A percentile compares a stretch with the other conserved stretches of the same genome.
Evolutionary conservation across 2,113 vertebrate species (phyloP).

Genomic region (Lycocorax pyrrhopterus): DNA sequence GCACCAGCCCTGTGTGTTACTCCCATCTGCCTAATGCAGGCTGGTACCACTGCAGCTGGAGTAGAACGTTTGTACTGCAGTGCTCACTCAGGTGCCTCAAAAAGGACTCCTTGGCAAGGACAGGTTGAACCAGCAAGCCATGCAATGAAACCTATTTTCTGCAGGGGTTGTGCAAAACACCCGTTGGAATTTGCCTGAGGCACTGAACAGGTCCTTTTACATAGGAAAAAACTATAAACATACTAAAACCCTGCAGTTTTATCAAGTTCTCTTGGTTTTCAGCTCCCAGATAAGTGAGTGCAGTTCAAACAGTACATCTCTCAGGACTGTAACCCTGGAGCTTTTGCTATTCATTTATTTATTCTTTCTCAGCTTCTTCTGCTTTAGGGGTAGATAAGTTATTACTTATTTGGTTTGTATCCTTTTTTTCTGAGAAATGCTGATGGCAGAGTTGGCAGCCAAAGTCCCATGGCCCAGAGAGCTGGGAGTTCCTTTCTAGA

Average conservation of each 20-base stretch:
- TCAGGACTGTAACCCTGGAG: not conserved
- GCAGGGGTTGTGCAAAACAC: not conserved
- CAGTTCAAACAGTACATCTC: not conserved
- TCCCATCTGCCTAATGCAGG: not conserved
- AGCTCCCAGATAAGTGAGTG: not conserved
- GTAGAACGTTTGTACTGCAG: not conserved
- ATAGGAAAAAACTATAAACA: not conserved
- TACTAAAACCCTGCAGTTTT: not conserved
- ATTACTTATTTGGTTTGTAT: not conserved
- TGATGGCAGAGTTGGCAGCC: not conserved
- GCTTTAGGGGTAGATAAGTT: not conserved
- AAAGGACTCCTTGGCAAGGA: not conserved
- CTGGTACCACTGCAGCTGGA: not conserved
- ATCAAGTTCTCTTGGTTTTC: not conserved
- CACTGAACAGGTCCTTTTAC: not conserved
- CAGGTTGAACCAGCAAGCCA: not conserved
- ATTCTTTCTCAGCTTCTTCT: not conserved
- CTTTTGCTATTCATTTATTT: conserved; percentile 16
- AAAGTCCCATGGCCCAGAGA: not conserved
- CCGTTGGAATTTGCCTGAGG: not conserved
- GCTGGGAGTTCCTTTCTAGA: not conserved
- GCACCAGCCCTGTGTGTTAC: not conserved
- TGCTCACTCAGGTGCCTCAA: not conserved
- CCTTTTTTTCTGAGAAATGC: not conserved
- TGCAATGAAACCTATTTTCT: not conserved